Evolutionary conservation across 2,888 invertebrate genomes (phyloP), one percentile per base, ranked within the genome.

Genomic region (Pseudococcus longispinus): DNA sequence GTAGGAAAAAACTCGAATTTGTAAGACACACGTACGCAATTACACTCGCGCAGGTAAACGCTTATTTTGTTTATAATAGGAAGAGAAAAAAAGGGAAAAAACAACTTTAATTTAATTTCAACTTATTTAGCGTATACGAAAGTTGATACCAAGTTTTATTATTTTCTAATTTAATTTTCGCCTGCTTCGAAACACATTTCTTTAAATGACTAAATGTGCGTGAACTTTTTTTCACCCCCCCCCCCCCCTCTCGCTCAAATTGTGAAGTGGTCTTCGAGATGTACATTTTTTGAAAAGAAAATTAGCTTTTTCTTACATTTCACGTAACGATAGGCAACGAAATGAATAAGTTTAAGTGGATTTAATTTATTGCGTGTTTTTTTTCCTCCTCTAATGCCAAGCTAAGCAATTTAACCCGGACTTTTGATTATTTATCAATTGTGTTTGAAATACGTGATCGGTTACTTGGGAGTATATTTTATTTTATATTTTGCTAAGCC

Each of bases 121-220:
- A 42, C 77, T 80, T 74, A 37, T 74, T 37, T 80, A 42, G 42
- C 42, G 37, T 37, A n/a, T n/a, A 37, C 42, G 29, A 80, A 70
- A 70, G 70, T 70, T 70, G 70, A 70, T 70, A 29, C 70, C 18
- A 70, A 80, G 77, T 80, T 80, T 80, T 80, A 80, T 80, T 80
- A 42, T 80, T 80, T 80, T 80, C 42, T 80, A 80, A 80, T 80
- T 80, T 80, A 80, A 80, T 80, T 80, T 80, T 80, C 37, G 23
- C 77, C 20, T 18, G 20, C 26, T 29, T 18, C 8, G 29, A 70
- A 37, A 37, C 37, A 70, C 70, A 70, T 70, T 70, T 29, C 70
- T 32, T 6, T 32, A 29, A 70, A 70, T 70, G 70, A 70, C 70
- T 70, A 70, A 70, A 70, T 70, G 70, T 70, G 70, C 70, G 29